Base-by-base conservation (phyloP, 2,888 invertebrate species). In the Schizotus pectinicornis region DNA sequence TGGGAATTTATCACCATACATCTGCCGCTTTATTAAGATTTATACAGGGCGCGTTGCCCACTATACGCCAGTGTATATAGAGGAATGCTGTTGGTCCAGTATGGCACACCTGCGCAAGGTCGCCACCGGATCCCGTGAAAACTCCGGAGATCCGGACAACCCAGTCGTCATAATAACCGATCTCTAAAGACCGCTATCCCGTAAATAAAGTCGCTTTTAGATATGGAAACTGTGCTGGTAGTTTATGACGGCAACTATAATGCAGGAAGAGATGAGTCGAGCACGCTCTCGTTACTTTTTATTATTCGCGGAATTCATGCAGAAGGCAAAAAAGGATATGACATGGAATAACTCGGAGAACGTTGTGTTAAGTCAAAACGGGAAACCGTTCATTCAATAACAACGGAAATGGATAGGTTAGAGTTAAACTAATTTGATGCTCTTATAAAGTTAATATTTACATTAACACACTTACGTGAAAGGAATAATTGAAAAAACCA, bases 1-100 rank as follows among this genome's bases (percentile, higher is more conserved):
- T 80, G 78, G 79, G 79, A 75, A 81, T 81, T 81, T 80, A 81
- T 81, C 77, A 77, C 79, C 78, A 76, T 76, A 78, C 77, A 78
- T 79, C 76, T 77, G 76, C 75, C 73, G 77, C 72, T 78, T 79
- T 79, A 80, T 80, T 79, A 80, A 79, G 80, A 80, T 80, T 80
- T 80, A 80, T 80, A 77, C 75, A 73, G 74, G 73, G 72, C 69
- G 72, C 67, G 68, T 68, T 64, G 57, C 39, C 42, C 66, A 58
- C 45, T 50, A 51, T 57, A 47, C 51, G 52, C 47, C 57, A 46
- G 41, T 47, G 39, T 45, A 51, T 56, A 50, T 33, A 46, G 63
- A 62, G 68, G 71, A 68, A 71, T 70, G 70, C 60, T 58, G 69
- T 66, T 62, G 64, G 64, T 67, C 65, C 65, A 65, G 64, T 67